Base-by-base conservation (phyloP, 2,888 invertebrate genomes). In the Leptopilina drosophilae region DNA sequence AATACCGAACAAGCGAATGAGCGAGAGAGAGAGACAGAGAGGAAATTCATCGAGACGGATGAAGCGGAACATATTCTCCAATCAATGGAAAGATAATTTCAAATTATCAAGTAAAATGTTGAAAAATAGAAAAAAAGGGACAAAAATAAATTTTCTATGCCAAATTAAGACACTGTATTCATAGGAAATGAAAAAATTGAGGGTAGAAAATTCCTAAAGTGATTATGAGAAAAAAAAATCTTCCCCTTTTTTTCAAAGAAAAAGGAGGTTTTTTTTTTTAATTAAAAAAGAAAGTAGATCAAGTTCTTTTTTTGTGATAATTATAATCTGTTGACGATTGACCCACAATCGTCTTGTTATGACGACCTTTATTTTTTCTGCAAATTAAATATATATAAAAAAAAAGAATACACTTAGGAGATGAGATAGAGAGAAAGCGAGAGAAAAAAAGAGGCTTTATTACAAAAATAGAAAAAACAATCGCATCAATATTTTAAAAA, bases 201-300 rank as follows among this genome's bases (percentile, higher is more conserved):
- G 12, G 49, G 49, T 9, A 49, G 49, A 11, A 4, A 49, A 49
- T 49, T 49, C 3, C 8, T 8, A 42, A 42, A 49, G 11, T 49
- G 9, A 49, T 49, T 49, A 49, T 49, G 46, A 20, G 20, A 46
- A 33, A 33, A 49, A 49, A 9, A 11, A 9, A 49, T 12, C 12
- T 4, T 49, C 11, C 12, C 12, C 12, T 49, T 49, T 20, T 49
- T 49, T 12, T 1, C 9, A 49, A 11, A 11, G 11, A 49, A 12
- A 0, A 56, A 56, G 33, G 2, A 33, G 2, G 4, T n/a, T 59
- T 59, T 59, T n/a, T 59, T n/a, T 59, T n/a, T 15, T n/a, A 15
- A 59, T 59, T 59, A 59, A 59, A 59, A 59, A 59, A 59, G 20
- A 62, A 62, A 20, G n/a, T 62, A 20, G 62, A 62, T 62, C 62